Evolutionary conservation across 2,113 vertebrate genomes (phyloP), one percentile per base, ranked within the genome.

Genomic region (Electrona antarctica): DNA sequence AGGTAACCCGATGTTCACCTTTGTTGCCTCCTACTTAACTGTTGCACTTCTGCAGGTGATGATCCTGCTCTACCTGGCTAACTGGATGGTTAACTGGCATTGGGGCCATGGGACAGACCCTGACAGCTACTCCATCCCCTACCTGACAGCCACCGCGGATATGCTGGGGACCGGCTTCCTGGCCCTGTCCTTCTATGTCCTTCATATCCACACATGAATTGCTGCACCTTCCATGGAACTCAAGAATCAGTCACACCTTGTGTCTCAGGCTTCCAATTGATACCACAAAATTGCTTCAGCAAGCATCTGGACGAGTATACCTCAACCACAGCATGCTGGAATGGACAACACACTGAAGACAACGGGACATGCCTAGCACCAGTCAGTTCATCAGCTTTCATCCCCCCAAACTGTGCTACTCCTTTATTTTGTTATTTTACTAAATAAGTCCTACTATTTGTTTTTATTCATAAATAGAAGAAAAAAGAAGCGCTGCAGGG

Each of bases 11-110:
- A 99, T 97, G 0, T 92, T 95, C 8, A 91, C 97, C 81, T 99
- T 99, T 82, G 95, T 99, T 29, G 80, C 95, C 57, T 97, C 98
- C 93, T 99, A 99, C 90, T 90, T 99, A 95, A 95, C 90, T 0
- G 96, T 97, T 76, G 97, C 98, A 0, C 94, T 99, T 66, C 94
- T 99, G 55, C 98, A 99, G 96, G 98, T 99, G 29, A 86, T 98
- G 60, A 95, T 98, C 84, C 96, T 99, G 4, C 95, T 99, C 33
- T 99, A 98, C 92, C 95, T 99, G 69, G 97, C 98, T 4, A 96
- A 99, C 93, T 99, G 98, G 98, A 98, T 99, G 97, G 97, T 99
- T 60, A 95, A 98, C 90, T 99, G 98, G 97, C 99, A 99, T 97
- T 99, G 98, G 98, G 92, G 94, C 45, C 91, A 97, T 68, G 95